Conservation (phyloP, 2,888 invertebrate genomes). For the Linyphia triangularis region DNA sequence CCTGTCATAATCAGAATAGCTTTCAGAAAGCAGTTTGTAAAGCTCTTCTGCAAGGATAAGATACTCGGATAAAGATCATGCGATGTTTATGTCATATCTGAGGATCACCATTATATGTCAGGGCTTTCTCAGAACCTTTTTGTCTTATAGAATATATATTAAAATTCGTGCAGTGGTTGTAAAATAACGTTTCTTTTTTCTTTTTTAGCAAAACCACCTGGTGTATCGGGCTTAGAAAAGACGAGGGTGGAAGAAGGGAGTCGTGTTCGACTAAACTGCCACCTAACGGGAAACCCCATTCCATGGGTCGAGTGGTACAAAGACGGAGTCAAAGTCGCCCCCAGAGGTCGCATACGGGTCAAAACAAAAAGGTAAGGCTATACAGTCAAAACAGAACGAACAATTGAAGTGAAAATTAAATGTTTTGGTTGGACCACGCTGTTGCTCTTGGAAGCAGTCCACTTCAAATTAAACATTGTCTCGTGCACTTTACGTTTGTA, state of each 20-base stretch:
- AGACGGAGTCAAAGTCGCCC: slow-evolving; percentile 74
- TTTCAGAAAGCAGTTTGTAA: too few species aligned
- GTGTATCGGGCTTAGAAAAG: slow-evolving; percentile 57
- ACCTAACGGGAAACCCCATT: slow-evolving; percentile 64
- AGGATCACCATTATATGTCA: too few species aligned
- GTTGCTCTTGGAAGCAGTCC: slow-evolving; percentile 7
- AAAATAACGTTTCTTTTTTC: background rate
- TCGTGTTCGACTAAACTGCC: slow-evolving; percentile 49
- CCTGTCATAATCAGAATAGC: too few species aligned
- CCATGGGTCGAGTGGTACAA: slow-evolving; percentile 76
- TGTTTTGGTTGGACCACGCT: slow-evolving; percentile 1
- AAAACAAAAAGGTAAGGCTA: slow-evolving; percentile 75
- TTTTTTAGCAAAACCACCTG: slow-evolving; percentile 58
- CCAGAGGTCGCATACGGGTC: slow-evolving; percentile 74
- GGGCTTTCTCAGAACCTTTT: too few species aligned
- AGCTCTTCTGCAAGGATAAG: too few species aligned
- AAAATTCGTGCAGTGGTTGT: too few species aligned
- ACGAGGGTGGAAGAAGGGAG: slow-evolving; percentile 37
- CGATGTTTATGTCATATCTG: too few species aligned
- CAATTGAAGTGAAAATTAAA: background rate
- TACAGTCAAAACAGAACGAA: background rate
- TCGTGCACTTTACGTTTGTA: background rate
- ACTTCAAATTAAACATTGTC: background rate
- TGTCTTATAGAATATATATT: too few species aligned
- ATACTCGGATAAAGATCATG: too few species aligned